Percentiles rank a stretch among this genome's conserved stretches.
Conservation (phyloP, 2,888 invertebrate species). For the Coenonympha arcania region DNA sequence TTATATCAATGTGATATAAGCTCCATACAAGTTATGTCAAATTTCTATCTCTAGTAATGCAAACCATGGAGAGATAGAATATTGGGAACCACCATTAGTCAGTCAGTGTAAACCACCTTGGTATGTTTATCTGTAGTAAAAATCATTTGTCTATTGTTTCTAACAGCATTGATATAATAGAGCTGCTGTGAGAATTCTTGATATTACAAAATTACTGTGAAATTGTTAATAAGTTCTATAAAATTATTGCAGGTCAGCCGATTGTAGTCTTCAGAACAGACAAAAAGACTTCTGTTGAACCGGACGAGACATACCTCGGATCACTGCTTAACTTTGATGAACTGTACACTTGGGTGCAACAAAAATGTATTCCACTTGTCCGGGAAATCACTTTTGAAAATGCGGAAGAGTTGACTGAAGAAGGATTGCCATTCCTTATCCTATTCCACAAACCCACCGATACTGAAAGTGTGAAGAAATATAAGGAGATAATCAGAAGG, state of each 20-base stretch:
- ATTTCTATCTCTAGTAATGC: no score
- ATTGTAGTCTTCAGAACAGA: slow-evolving; percentile 89
- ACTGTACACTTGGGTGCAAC: slow-evolving; percentile 89
- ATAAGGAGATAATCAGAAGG: slow-evolving; percentile 83
- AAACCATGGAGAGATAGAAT: no score
- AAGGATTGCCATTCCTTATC: slow-evolving; percentile 98
- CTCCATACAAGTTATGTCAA: no score
- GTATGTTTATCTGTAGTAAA: no score
- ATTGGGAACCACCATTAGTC: no score
- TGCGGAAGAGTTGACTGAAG: slow-evolving; percentile 98
- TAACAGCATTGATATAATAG: no score
- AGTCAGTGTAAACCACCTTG: no score
- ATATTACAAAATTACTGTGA: no score
- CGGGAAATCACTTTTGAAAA: slow-evolving; percentile 99
- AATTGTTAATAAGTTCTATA: not conserved
- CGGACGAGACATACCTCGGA: slow-evolving; percentile 88
- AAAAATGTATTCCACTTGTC: slow-evolving; percentile 96
- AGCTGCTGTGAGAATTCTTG: no score
- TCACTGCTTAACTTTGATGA: slow-evolving; percentile 84
- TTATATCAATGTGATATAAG: no score
- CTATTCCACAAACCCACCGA: slow-evolving; percentile 93
- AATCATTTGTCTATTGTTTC: no score
- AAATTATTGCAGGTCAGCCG: slow-evolving; percentile 75
- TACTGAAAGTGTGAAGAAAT: slow-evolving; percentile 86
- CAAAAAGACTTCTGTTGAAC: slow-evolving; percentile 83